A percentile compares a stretch with the other conserved stretches of the same genome.
Conservation (phyloP, 2,797 vertebrate species). For the Artibeus jamaicensis region DNA sequence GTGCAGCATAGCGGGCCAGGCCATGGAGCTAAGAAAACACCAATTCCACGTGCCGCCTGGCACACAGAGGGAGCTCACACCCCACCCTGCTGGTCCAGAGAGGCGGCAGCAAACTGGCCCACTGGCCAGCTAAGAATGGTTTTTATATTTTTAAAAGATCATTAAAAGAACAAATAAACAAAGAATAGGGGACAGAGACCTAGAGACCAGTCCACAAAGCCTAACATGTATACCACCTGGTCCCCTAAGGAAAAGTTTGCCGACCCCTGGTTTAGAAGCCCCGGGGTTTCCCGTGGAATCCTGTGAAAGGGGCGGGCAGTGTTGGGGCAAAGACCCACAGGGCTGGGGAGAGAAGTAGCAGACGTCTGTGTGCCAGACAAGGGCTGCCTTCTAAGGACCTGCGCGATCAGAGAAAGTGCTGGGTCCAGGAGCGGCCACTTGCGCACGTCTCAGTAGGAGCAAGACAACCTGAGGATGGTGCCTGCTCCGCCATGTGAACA, state of each 20-base stretch:
- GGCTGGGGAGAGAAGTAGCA: background rate
- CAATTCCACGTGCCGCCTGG: rapidly evolving
- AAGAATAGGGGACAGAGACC: background rate
- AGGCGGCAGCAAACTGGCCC: background rate
- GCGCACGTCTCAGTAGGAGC: too few relatives aligned
- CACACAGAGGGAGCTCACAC: background rate
- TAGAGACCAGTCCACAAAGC: background rate
- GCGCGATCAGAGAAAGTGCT: rapidly evolving
- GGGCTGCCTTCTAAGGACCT: rapidly evolving
- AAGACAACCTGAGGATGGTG: rapidly evolving
- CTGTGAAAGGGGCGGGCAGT: background rate
- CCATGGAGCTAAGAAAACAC: background rate
- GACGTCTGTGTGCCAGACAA: rapidly evolving
- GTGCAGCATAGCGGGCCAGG: background rate
- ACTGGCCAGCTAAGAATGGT: rapidly evolving
- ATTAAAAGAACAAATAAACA: background rate
- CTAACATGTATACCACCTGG: background rate
- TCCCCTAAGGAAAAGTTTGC: background rate
- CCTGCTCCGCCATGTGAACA: rapidly evolving
- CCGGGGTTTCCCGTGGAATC: rapidly evolving
- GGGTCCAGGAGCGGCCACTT: background rate
- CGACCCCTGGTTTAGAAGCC: rapidly evolving
- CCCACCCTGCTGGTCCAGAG: background rate
- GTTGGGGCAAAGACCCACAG: rapidly evolving
- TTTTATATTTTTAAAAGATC: background rate